Evolutionary conservation across 2,113 vertebrate species (phyloP).

Genomic region (Murina feae): DNA sequence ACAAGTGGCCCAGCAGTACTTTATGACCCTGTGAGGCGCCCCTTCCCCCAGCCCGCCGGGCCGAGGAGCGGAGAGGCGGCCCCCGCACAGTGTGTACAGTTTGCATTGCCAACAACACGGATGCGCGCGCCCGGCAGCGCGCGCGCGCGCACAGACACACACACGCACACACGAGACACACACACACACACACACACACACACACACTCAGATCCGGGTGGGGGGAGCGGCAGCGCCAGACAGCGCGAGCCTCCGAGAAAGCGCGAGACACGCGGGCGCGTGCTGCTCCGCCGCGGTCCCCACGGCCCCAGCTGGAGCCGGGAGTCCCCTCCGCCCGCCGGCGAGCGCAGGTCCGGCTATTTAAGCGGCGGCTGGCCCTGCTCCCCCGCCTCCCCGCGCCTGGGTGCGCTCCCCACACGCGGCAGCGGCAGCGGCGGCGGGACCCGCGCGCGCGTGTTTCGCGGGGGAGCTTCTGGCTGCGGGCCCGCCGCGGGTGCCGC

Average conservation of each 20-base stretch:
- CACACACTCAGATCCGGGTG: conserved; percentile 54
- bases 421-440: conserved; percentile 22
- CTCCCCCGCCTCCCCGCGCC: neutral
- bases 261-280: conserved; percentile 80
- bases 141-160: neutral
- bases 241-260: conserved; percentile 77
- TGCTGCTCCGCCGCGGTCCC: conserved; percentile 72
- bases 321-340: conserved; percentile 56
- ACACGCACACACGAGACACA: conserved; percentile 12
- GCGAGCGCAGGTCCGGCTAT: conserved; percentile 42
- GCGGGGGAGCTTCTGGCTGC: conserved; percentile 31
- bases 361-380: conserved; percentile 42
- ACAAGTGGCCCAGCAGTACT: conserved; percentile 17
- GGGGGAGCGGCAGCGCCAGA: conserved; percentile 71
- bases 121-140: conserved; percentile 56
- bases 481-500: conserved; percentile 48
- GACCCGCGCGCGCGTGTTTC: conserved; percentile 57
- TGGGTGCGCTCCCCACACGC: neutral
- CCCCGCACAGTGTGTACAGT: conserved; percentile 63
- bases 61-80: conserved; percentile 80
- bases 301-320: conserved; percentile 25
- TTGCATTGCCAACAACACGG: conserved; percentile 85
- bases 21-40: neutral
- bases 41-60: conserved; percentile 58
- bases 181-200: conserved; percentile 22